Base-by-base conservation (phyloP, 1,140 invertebrate species). In the Oscheius sp. region DNA sequence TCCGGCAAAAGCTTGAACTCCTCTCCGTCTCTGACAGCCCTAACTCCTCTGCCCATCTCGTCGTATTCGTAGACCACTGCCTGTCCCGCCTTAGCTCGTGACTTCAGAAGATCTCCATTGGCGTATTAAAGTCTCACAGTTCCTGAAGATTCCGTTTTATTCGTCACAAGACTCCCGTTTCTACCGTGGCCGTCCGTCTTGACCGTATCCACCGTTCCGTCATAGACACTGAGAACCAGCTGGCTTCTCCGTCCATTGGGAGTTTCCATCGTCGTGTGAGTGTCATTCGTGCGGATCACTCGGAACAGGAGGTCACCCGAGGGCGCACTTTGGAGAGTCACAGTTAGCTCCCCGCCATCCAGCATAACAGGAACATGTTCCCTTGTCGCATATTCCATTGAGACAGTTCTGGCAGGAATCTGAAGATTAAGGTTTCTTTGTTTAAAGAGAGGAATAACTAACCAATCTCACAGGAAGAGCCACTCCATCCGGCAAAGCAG, bases 401-500 rank as follows among this genome's bases (percentile, higher is more conserved):
- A 35, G 75, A 66, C 80, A 83, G 18, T 68, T 18, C 2, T 32
- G 35, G 1, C 23, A 55, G 7, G 15, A n/a, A 28, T 67, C 35
- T 64, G 62, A 49, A 36, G 23, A n/a, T n/a, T n/a, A 23, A 32
- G 32, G 18, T n/a, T 62, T 28, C 15, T 62, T 3, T 62, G 34
- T 13, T 62, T 31, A 62, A 29, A 10, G 7, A 13, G 23, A 58
- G 23, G 52, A 13, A 10, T 15, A 58, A 58, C 23, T 32, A 3
- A 62, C 59, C 28, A 55, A 31, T 64, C 23, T 70, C 77, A 85
- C 95, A 97, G 66, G 90, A 89, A 66, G 91, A 90, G 26, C 94
- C 94, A 34, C 90, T 91, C 93, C 94, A 97, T 13, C 93, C 93
- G 4, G 89, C 85, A 73, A 92, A 88, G 84, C 95, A 98, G 61